Base-by-base conservation (phyloP, 2,113 vertebrate genomes). In the Erpornis zantholeuca region DNA sequence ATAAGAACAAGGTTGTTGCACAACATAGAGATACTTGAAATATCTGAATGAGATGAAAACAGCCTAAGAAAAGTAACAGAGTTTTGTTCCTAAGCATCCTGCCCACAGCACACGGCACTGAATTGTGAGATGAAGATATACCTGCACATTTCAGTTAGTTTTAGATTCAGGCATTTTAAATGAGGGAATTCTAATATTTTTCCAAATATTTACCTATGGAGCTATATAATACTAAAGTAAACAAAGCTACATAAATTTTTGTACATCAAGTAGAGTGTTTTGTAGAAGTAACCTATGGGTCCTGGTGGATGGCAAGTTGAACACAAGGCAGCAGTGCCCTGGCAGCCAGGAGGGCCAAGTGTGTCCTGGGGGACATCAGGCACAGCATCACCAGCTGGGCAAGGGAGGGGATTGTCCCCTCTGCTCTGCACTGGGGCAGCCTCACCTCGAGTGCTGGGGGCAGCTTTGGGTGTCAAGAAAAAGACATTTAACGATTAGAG, bases 371-470 rank as follows among this genome's bases (percentile, higher is more conserved):
- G 0, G 14, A 38, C 53, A 50, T 35, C 61, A 86, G 44, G 25
- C 1, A 25, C 71, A 76, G 61, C 61, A 50, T 14, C 0, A 0
- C 1, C 71, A 66, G 71, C 20, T 0, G 0, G 44, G 71, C 31
- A 52, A 76, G 21, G 53, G 36, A 76, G 31, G 17, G 53, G 17
- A 86, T 59, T 76, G 52, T 50, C 21, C 36, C 0, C 52, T 50
- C 16, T 76, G 53, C 36, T 27, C 71, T 59, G 71, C 0, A 0
- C 35, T 66, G 61, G 31, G 53, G 52, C 2, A 0, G 44, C 31
- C 53, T 59, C 61, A 50, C 13, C 36, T 50, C 1, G 0, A 50
- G 11, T 35, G 31, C 44, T 22, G 13, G 25, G 29, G 31, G 9
- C 31, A 42, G 3, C 1, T 25, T 4, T 42, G 21, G 6, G 6